These are phyloP conservation scores for Agraylea sexmaculata DNA, from an alignment of 1,140 invertebrate species.

Conservation along the genomic window DNA sequence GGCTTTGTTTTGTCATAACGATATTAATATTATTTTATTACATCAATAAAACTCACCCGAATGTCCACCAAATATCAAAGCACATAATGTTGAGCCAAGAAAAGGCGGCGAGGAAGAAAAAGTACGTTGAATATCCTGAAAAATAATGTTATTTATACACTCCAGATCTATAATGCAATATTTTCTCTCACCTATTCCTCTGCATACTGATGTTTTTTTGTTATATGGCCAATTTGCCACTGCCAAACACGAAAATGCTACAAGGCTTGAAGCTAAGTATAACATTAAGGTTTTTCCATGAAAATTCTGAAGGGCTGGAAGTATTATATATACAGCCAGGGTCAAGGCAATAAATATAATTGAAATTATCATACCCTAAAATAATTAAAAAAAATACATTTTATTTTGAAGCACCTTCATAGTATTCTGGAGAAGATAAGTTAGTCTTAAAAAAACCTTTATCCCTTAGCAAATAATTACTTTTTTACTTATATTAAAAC, in stretches of 20 bases:
- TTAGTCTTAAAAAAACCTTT: not conserved
- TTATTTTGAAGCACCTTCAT: no score
- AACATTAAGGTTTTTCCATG: constrained; percentile 60
- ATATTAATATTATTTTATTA: constrained; percentile 1
- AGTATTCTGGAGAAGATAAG: no score
- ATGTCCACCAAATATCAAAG: constrained; percentile 79
- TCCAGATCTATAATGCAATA: not conserved
- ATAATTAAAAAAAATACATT: no score
- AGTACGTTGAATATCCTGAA: constrained; percentile 68
- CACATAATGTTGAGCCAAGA: constrained; percentile 87
- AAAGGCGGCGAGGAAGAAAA: constrained; percentile 75
- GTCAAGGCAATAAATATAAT: constrained; percentile 50
- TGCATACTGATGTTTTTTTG: not conserved
- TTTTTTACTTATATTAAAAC: not conserved
- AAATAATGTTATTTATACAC: constrained; percentile 21
- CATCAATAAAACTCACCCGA: constrained; percentile 49
- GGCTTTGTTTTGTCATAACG: no score
- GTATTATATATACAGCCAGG: constrained; percentile 48
- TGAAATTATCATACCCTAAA: constrained; percentile 32
- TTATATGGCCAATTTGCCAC: not conserved
- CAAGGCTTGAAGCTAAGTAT: constrained; percentile 48
- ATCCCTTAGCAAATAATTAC: not conserved
- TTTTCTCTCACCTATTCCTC: not conserved
- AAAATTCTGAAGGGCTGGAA: constrained; percentile 51
- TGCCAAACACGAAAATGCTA: constrained; percentile 47